Evolutionary conservation across 2,113 vertebrate species (phyloP), one percentile per base, ranked within the genome.

Genomic region (Ciconia boyciana): DNA sequence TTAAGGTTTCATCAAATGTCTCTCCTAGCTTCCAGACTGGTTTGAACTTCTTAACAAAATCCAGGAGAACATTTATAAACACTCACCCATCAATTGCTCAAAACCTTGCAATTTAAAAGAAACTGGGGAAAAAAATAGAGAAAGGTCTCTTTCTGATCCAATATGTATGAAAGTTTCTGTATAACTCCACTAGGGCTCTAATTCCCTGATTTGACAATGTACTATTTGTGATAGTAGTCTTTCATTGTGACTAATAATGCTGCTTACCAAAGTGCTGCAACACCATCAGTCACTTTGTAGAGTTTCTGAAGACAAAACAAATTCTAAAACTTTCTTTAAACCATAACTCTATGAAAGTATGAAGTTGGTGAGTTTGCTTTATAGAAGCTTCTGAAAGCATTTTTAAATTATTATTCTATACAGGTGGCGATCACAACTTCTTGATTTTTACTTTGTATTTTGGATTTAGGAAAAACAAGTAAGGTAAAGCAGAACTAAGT

Each of bases 311-410:
- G 28, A 90, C 3, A 6, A 81, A 96, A 80, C 7, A 60, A 86
- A 94, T 93, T 94, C 55, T 71, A 78, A 88, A 92, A 94, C 44
- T 76, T 94, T 92, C 49, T 87, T 86, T 81, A 83, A 83, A 55
- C 14, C 9, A 31, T 65, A 89, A 57, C 10, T 77, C 7, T 29
- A 7, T 49, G 36, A 68, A 94, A 70, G 13, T n/a, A 68, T 19
- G 14, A 83, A 32, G 26, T 69, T 90, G 10, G 46, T 78, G 55
- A 72, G 6, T 78, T 92, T 77, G 16, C 6, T 74, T 83, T 84
- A 58, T 41, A 90, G 54, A 62, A 8, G 16, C 6, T 84, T 82
- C 29, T 44, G 43, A 87, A 87, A 81, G 25, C 7, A n/a, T 54
- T 88, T 61, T 57, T 72, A 8, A 66, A 75, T 58, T 94, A n/a